A percentile compares a stretch with the other conserved stretches of the same genome.
These are phyloP conservation scores for Entomobrya multifasciata DNA, from an alignment of 2,888 invertebrate genomes.

Conservation along the genomic window DNA sequence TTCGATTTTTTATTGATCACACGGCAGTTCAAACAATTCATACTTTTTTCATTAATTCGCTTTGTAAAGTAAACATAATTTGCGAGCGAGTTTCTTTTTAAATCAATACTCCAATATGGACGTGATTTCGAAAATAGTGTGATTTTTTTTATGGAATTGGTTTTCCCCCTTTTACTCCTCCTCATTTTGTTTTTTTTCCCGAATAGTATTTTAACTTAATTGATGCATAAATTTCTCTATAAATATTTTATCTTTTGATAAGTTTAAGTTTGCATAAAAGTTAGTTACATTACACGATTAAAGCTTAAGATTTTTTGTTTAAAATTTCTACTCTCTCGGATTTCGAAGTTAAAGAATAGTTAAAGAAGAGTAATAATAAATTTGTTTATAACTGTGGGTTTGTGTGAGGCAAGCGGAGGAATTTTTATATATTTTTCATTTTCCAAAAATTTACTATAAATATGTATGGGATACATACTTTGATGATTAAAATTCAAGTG, in stretches of 20 bases:
- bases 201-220: not conserved
- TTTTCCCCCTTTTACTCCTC: slow-evolving; percentile 1
- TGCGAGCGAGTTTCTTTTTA: slow-evolving; percentile 33
- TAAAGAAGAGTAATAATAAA: too few relatives aligned
- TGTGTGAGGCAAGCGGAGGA: not conserved
- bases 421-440: not conserved
- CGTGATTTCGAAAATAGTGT: slow-evolving; percentile 32
- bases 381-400: slow-evolving; percentile 16
- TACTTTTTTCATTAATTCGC: slow-evolving; percentile 40
- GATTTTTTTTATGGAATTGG: slow-evolving; percentile 29
- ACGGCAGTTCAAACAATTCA: not conserved
- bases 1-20: not conserved
- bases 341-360: not conserved
- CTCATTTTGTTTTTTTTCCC: not conserved
- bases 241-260: not conserved
- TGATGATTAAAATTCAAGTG: not conserved
- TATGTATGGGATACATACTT: not conserved
- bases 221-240: not conserved
- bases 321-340: too few relatives aligned
- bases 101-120: slow-evolving; percentile 33
- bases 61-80: slow-evolving; percentile 35
- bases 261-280: too few relatives aligned
- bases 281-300: not conserved
- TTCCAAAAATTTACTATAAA: not conserved
- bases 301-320: not conserved